A percentile compares a stretch with the other conserved stretches of the same genome.
phyloP scores from a whole-genome alignment of 2,113 vertebrate genomes.

The Crotalus tigris region DNA sequence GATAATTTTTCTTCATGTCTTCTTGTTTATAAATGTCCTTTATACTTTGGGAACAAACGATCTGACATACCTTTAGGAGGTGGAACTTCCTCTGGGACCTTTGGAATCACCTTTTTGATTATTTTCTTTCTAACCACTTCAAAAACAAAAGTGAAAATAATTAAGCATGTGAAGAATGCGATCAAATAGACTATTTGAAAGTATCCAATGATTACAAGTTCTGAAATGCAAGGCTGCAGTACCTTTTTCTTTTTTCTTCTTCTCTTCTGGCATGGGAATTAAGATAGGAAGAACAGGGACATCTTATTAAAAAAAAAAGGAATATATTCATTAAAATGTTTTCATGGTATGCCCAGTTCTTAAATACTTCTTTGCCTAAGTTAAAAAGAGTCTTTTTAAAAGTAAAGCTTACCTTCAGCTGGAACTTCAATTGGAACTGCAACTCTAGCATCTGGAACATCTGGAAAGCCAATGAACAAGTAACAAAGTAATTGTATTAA shows the following conservation, averaged over 20 bases:
- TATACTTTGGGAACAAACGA: not conserved
- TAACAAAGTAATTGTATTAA: not conserved
- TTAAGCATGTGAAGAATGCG: not conserved
- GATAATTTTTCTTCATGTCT: not conserved
- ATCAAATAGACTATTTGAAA: not conserved
- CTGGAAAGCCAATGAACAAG: conserved; percentile 61
- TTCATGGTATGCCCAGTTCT: not conserved
- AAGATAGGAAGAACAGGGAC: conserved; percentile 53
- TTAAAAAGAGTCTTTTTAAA: not conserved
- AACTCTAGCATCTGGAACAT: conserved; percentile 81
- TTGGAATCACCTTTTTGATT: conserved; percentile 67
- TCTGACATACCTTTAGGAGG: conserved; percentile 65
- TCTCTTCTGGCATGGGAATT: conserved; percentile 63
- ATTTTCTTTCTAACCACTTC: conserved; percentile 72
- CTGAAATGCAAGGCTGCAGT: not conserved
- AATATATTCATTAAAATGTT: not conserved
- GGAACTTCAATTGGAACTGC: conserved; percentile 73
- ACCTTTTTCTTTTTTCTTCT: conserved; percentile 45
- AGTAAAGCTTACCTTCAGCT: conserved; percentile 71
- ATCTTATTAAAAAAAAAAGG: conserved; percentile 34
- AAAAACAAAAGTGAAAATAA: conserved; percentile 28
- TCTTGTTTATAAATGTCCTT: not conserved
- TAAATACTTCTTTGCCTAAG: not conserved
- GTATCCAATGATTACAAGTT: not conserved
- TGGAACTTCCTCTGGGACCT: conserved; percentile 64